These are phyloP conservation scores for Cosmia pyralina DNA, from an alignment of 2,888 invertebrate genomes.

Conservation along the genomic window DNA sequence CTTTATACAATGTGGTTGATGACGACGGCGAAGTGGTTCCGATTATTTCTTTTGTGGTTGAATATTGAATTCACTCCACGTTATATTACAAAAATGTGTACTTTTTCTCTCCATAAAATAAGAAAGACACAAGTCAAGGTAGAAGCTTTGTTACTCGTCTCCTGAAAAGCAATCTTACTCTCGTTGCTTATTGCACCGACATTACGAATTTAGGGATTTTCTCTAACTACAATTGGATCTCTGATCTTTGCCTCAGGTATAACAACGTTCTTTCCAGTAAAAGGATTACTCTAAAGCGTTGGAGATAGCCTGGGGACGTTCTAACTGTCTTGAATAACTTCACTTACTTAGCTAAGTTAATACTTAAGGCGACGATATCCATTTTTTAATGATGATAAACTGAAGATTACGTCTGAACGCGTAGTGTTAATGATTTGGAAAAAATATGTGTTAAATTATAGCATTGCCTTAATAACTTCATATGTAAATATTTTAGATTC, in stretches of 20 bases:
- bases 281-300: conserved; percentile 36
- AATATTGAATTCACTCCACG: neutral
- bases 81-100: neutral
- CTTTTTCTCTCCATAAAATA: neutral
- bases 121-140: neutral
- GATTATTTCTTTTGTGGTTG: no score
- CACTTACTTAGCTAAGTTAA: conserved; percentile 14
- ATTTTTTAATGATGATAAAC: no score
- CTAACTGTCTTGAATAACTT: conserved; percentile 35
- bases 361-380: neutral
- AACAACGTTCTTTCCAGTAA: conserved; percentile 20
- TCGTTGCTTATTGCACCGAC: conserved; percentile 14
- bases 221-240: conserved; percentile 27
- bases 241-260: conserved; percentile 25
- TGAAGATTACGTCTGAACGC: no score
- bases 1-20: no score
- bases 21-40: no score
- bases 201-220: conserved; percentile 30
- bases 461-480: no score
- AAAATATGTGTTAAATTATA: no score
- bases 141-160: conserved; percentile 13
- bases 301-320: conserved; percentile 3
- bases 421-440: no score
- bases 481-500: no score
- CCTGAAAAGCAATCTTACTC: conserved; percentile 19